Evolutionary conservation across 2,113 vertebrate species (phyloP), one percentile per base, ranked within the genome.

Genomic region (Amphilophus citrinellus): DNA sequence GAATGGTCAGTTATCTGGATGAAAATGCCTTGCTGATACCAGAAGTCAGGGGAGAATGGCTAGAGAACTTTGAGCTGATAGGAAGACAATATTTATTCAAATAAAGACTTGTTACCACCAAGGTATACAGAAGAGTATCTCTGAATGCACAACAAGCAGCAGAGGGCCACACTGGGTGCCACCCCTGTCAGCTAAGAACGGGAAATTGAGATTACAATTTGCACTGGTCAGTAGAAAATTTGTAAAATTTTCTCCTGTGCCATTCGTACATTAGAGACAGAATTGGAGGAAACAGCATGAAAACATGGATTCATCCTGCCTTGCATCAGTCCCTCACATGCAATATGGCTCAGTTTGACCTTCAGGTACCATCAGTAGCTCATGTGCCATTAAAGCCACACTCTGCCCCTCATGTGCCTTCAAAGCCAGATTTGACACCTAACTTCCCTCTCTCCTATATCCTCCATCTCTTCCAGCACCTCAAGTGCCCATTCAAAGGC

Each of bases 81-180:
- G 24, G 44, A 68, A 30, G 42, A 2, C 65, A 47, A 71, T 6
- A 71, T 44, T 53, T 15, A 47, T 6, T 15, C 44, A 47, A 47
- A 15, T 47, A 6, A 71, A 44, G 11, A 32, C 66, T 71, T 71
- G 24, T 1, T 71, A 32, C 24, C 50, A 30, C 44, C 66, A 71
- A 53, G 44, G 24, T 50, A 53, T 71, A 44, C 66, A 71, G 44
- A 71, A 50, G 66, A 71, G 66, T 5, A 71, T 71, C 15, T 71
- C 65, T 15, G 44, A 15, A 47, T 47, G 44, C 13, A 47, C 44
- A 47, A 47, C 42, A 47, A 13, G 11, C 1, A 18, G 27, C 42
- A 71, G 24, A 71, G 50, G 24, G 50, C 65, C 17, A 47, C 15
- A 68, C 22, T 2, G 10, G 65, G 42, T 15, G 44, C 14, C 13